These are phyloP conservation scores for Cnemophilus loriae DNA, from an alignment of 2,113 vertebrate genomes.

Conservation along the genomic window DNA sequence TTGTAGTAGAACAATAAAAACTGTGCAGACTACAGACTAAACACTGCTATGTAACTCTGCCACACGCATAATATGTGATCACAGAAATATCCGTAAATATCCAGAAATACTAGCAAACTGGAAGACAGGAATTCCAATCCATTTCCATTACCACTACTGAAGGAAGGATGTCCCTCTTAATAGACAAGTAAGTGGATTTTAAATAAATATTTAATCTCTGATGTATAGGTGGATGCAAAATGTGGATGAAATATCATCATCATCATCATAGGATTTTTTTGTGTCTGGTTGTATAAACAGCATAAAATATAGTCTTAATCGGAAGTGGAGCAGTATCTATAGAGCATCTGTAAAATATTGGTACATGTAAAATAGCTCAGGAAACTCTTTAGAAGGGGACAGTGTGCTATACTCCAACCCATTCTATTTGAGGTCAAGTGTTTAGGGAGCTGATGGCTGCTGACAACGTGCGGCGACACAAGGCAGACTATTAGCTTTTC, in stretches of 20 bases:
- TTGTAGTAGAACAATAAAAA: background rate
- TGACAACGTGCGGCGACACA: background rate
- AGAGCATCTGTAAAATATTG: background rate
- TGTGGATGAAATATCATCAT: too few species aligned
- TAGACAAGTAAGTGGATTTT: background rate
- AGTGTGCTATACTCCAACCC: background rate
- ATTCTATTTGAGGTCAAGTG: background rate
- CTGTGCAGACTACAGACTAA: background rate
- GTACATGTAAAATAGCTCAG: background rate
- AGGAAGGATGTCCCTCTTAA: background rate
- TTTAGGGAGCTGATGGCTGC: background rate
- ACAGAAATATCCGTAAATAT: background rate
- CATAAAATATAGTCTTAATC: background rate
- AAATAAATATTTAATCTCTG: background rate
- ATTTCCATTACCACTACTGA: background rate
- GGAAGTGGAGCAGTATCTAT: background rate
- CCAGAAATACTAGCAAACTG: background rate
- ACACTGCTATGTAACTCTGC: background rate
- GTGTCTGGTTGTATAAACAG: fast-evolving
- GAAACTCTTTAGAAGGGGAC: background rate
- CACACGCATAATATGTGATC: background rate
- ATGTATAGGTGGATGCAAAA: too few species aligned
- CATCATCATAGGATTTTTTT: background rate
- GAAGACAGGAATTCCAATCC: background rate
- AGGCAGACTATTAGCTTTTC: background rate